These are phyloP conservation scores for Cuniculus paca DNA, from an alignment of 2,797 vertebrate species.

Conservation along the genomic window DNA sequence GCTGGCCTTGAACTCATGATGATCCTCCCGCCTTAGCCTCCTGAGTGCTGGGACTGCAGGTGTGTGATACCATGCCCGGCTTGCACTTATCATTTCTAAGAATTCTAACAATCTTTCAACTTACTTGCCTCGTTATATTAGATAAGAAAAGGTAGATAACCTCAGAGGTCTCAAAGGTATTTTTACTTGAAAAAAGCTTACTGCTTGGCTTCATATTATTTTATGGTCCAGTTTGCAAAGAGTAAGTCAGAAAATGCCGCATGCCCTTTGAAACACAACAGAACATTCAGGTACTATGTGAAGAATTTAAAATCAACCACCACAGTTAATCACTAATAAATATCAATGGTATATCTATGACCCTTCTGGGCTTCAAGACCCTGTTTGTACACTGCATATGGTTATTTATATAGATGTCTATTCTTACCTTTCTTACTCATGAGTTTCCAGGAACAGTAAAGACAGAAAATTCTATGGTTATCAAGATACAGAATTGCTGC, in stretches of 20 bases:
- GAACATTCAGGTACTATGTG: conserved; percentile 27
- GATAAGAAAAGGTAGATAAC: conserved; percentile 18
- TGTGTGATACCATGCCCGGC: neutral
- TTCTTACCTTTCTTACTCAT: neutral
- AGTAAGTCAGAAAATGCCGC: neutral
- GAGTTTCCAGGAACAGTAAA: conserved; percentile 37
- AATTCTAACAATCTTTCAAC: neutral
- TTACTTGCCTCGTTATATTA: neutral
- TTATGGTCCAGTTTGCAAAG: conserved; percentile 54
- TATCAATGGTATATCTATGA: neutral
- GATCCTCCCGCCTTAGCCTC: neutral
- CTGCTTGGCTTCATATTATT: conserved; percentile 23
- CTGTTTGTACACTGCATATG: neutral
- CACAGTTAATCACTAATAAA: neutral
- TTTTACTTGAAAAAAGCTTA: conserved; percentile 52
- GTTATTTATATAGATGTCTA: neutral
- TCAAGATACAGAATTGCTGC: neutral
- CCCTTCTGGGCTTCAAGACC: neutral
- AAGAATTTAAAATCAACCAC: conserved; percentile 51
- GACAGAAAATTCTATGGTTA: neutral
- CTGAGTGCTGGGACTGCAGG: neutral
- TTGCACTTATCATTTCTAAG: neutral
- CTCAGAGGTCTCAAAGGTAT: neutral
- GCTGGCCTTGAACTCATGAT: neutral
- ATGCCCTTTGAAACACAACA: conserved; percentile 25